Evolutionary conservation across 1,140 invertebrate species (phyloP).

Genomic region (Saccostrea echinata): DNA sequence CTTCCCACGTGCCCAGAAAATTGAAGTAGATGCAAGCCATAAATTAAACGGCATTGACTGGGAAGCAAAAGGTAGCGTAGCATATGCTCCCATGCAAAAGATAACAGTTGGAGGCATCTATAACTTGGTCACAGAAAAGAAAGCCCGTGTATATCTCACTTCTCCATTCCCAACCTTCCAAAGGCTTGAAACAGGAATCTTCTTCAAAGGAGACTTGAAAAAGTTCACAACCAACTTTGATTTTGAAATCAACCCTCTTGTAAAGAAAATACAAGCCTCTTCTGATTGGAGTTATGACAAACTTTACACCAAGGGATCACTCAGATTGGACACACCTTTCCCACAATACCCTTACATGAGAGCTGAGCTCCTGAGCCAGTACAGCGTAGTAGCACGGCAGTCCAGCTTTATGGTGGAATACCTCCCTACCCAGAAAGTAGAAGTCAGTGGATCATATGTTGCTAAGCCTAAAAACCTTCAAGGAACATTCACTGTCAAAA

Average conservation of each 20-base stretch:
- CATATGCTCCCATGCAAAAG: slow-evolving; percentile 54
- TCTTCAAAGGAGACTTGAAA: slow-evolving; percentile 46
- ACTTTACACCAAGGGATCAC: slow-evolving; percentile 45
- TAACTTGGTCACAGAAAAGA: slow-evolving; percentile 55
- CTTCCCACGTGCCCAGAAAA: slow-evolving; percentile 44
- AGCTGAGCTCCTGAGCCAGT: slow-evolving; percentile 42
- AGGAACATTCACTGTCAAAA: slow-evolving; percentile 60
- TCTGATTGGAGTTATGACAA: slow-evolving; percentile 49
- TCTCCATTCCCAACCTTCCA: slow-evolving; percentile 61
- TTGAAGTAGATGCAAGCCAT: slow-evolving; percentile 48
- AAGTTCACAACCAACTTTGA: slow-evolving; percentile 58
- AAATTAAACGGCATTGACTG: slow-evolving; percentile 59
- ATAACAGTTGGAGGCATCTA: slow-evolving; percentile 47
- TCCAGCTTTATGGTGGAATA: slow-evolving; percentile 49
- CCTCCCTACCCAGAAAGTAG: slow-evolving; percentile 58
- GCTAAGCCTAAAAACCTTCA: slow-evolving; percentile 48
- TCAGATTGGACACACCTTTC: slow-evolving; percentile 60
- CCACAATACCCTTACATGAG: slow-evolving; percentile 56
- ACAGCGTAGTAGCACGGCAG: not conserved
- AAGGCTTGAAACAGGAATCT: slow-evolving; percentile 53
- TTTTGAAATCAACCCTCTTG: slow-evolving; percentile 59
- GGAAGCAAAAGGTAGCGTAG: slow-evolving; percentile 47
- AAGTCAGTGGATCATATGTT: slow-evolving; percentile 45
- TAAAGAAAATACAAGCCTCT: slow-evolving; percentile 52
- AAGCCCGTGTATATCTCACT: slow-evolving; percentile 47